Conservation (phyloP, 2,888 invertebrate genomes). For the Metacarcinus magister region DNA sequence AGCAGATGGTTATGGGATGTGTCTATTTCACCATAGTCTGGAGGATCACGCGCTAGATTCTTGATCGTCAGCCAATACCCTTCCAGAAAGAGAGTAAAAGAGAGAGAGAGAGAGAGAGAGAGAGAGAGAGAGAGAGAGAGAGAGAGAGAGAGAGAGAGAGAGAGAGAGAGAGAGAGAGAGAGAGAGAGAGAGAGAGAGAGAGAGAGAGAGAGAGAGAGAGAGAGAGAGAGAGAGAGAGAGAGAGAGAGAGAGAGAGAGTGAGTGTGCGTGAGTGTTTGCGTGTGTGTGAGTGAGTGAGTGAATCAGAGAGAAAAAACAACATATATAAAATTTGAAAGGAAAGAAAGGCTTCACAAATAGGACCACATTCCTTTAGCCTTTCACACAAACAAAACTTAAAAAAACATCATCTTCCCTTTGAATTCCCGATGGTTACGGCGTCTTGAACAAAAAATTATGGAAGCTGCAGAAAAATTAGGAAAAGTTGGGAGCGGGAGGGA, state of each 20-base stretch:
- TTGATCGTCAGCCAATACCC: no score
- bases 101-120: background rate
- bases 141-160: slow-evolving; percentile 52
- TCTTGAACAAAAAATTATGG: background rate
- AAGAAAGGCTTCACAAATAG: background rate
- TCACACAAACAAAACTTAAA: background rate
- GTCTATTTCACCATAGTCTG: no score
- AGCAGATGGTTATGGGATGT: slow-evolving; percentile 4
- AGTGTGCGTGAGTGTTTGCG: background rate
- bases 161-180: slow-evolving; percentile 57
- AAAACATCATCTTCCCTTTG: background rate
- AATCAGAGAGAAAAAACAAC: no score
- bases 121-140: slow-evolving; percentile 55
- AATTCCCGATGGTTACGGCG: background rate
- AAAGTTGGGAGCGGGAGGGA: background rate
- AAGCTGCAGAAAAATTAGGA: background rate
- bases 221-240: background rate
- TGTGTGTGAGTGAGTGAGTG: no score
- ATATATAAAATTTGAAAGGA: background rate
- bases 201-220: background rate
- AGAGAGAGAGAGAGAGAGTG: background rate
- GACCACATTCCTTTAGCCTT: background rate
- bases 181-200: slow-evolving; percentile 48
- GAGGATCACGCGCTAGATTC: no score
- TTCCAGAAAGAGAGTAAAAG: no score